Evolutionary conservation across 2,888 invertebrate species (phyloP).

Genomic region (Hypolimnas misippus): DNA sequence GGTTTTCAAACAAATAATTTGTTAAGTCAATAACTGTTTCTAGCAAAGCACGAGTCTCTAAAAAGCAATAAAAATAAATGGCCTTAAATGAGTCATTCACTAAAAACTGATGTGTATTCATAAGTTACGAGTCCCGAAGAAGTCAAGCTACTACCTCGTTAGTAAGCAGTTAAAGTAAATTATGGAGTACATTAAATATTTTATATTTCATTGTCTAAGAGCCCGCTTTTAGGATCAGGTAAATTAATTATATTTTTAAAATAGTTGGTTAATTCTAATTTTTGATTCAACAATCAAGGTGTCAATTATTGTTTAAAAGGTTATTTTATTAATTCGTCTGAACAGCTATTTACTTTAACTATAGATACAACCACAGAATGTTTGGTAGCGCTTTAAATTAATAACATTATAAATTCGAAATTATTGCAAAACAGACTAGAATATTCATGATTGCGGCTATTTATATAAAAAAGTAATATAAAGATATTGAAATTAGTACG

Average conservation of each 20-base stretch:
- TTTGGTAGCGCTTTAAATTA: no score
- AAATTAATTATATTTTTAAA: not conserved
- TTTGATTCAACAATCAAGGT: not conserved
- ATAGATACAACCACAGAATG: no score
- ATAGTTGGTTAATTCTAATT: not conserved
- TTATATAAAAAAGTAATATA: no score
- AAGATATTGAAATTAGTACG: no score
- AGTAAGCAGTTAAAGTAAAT: constrained; percentile 48
- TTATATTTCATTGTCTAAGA: constrained; percentile 6
- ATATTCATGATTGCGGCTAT: no score
- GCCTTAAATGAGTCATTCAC: constrained; percentile 47
- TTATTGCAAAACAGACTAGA: no score
- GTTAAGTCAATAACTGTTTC: constrained; percentile 12
- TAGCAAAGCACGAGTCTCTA: constrained; percentile 19
- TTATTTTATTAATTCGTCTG: no score
- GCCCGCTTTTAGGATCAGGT: not conserved
- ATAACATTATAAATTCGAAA: no score
- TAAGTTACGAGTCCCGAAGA: constrained; percentile 37
- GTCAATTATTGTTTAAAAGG: no score
- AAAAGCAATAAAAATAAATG: constrained; percentile 46
- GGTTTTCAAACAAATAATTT: not conserved
- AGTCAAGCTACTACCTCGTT: constrained; percentile 49
- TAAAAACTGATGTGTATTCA: constrained; percentile 47
- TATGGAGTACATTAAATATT: constrained; percentile 19
- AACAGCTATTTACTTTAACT: no score